Percentiles rank a stretch among this genome's conserved stretches.
These are phyloP conservation scores for Trididemnum nubilum DNA, from an alignment of 23 tunicate species.

Conservation along the genomic window DNA sequence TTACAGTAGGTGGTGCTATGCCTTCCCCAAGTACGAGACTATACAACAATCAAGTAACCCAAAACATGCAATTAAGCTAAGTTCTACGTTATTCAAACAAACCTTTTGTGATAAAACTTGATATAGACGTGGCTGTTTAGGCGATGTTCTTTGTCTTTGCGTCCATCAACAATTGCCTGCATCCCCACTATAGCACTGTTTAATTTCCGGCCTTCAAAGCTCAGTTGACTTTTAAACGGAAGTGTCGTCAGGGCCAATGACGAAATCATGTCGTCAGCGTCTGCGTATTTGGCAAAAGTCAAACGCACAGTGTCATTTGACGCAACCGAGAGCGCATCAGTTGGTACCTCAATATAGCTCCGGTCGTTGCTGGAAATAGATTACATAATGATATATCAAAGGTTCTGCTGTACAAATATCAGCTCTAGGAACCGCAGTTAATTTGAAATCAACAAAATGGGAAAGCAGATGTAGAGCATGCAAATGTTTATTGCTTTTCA, in stretches of 20 bases:
- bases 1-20: too few relatives aligned
- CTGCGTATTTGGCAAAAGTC: slow-evolving; percentile 50
- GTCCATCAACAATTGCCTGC: slow-evolving; percentile 33
- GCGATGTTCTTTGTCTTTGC: neutral
- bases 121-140: slow-evolving; percentile 36
- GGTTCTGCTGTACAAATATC: too few relatives aligned
- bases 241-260: slow-evolving; percentile 43
- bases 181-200: slow-evolving; percentile 82
- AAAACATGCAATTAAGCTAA: too few relatives aligned
- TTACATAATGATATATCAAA: too few relatives aligned
- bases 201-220: slow-evolving; percentile 59
- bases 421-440: too few relatives aligned
- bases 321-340: slow-evolving; percentile 27
- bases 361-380: slow-evolving; percentile 36
- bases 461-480: too few relatives aligned
- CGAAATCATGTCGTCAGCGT: slow-evolving; percentile 30
- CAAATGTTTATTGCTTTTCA: too few relatives aligned
- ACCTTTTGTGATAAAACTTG: slow-evolving; percentile 76
- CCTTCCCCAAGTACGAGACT: too few relatives aligned
- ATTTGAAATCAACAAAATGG: too few relatives aligned
- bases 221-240: slow-evolving; percentile 17
- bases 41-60: too few relatives aligned
- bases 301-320: slow-evolving; percentile 40
- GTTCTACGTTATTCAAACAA: too few relatives aligned
- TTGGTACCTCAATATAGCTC: slow-evolving; percentile 44